Conservation (phyloP, 2,888 invertebrate genomes). For the Allophyes oxyacanthae region DNA sequence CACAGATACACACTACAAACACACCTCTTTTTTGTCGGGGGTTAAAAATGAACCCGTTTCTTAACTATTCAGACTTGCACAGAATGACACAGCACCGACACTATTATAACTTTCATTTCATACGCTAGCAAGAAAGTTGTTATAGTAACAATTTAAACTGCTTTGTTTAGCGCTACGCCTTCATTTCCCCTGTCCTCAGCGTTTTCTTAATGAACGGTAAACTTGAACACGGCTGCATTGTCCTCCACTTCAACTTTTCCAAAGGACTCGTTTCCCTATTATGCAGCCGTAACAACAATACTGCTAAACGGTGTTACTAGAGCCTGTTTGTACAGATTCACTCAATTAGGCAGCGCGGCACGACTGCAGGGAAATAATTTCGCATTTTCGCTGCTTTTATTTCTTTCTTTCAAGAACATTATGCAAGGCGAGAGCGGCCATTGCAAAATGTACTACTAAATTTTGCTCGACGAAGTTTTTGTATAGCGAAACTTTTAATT, state of each 20-base stretch:
- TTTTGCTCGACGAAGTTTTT: slow-evolving; percentile 52
- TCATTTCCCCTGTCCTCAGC: slow-evolving; percentile 2
- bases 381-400: slow-evolving; percentile 1
- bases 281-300: slow-evolving; percentile 14
- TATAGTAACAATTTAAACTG: neutral
- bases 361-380: slow-evolving; percentile 7
- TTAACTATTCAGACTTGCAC: too few species aligned
- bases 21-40: too few species aligned
- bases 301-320: slow-evolving; percentile 11
- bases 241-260: slow-evolving; percentile 7
- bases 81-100: too few species aligned
- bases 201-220: slow-evolving; percentile 11
- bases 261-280: slow-evolving; percentile 14
- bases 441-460: slow-evolving; percentile 35
- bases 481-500: slow-evolving; percentile 63
- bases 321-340: slow-evolving; percentile 5
- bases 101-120: too few species aligned
- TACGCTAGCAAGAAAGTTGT: too few species aligned
- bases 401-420: slow-evolving; percentile 14
- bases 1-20: too few species aligned
- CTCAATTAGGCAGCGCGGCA: slow-evolving; percentile 6
- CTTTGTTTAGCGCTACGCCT: slow-evolving; percentile 4
- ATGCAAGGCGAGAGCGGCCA: slow-evolving; percentile 17
- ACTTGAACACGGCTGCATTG: slow-evolving; percentile 14
- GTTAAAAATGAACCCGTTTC: too few species aligned